Conservation (phyloP, 35 echinoderm and acorn worm genomes). For the Lytechinus variegatus region DNA sequence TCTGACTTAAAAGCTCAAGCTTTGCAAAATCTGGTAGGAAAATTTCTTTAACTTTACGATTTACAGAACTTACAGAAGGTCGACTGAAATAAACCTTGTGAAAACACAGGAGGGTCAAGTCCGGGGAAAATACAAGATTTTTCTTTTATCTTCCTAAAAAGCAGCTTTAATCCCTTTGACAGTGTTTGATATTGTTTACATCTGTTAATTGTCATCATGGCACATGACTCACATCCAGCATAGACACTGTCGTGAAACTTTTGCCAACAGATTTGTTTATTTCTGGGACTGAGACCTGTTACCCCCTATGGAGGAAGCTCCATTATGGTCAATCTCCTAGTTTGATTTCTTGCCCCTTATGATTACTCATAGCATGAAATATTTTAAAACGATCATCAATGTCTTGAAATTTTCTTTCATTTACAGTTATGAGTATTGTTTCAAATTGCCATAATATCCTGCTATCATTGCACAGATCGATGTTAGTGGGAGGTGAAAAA, state of each 20-base stretch:
- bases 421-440: background rate
- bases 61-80: too few species aligned
- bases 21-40: too few species aligned
- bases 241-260: background rate
- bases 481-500: background rate
- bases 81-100: too few species aligned
- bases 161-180: background rate
- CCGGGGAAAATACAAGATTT: background rate
- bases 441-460: background rate
- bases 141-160: background rate
- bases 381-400: background rate
- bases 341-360: background rate
- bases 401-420: background rate
- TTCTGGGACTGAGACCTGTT: background rate
- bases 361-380: background rate
- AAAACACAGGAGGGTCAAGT: background rate
- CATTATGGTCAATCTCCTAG: background rate
- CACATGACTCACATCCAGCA: background rate
- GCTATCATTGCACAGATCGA: background rate
- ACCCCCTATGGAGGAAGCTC: background rate
- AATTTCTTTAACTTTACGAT: too few species aligned
- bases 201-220: constrained; percentile 10
- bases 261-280: background rate
- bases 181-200: background rate
- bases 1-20: too few species aligned